Evolutionary conservation across 2,888 invertebrate species (phyloP), one percentile per base, ranked within the genome.

Genomic region (Germaria angustata): DNA sequence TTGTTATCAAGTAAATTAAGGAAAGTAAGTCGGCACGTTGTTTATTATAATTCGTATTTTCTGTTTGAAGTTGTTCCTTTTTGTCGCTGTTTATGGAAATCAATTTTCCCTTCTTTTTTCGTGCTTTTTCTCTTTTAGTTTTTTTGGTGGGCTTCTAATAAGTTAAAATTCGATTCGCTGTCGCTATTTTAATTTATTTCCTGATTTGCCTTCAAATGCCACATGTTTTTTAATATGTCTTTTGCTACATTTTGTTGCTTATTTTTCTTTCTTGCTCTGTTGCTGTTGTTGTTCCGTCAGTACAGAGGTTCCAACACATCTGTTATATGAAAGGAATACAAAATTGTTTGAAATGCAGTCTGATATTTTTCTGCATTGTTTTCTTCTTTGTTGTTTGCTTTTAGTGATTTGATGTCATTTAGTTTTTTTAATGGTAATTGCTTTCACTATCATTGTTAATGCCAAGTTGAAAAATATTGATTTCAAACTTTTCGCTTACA

Each of bases 161-260:
- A 34, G 17, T 66, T 51, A 5, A 55, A 79, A 66, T 72, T 66
- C 72, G 79, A 66, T 72, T 66, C 59, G 72, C 59, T 73, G 51
- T 51, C 66, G 39, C 9, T 46, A n/a, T 59, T 71, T 66, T 49
- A 55, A 66, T 66, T 59, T 79, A 73, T 79, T 79, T 79, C 79
- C 72, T 66, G 66, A 79, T 72, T 79, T 66, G 66, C 72, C 59
- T 66, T 73, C 44, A 66, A 73, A 66, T 72, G 72, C 11, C 79
- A 79, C 66, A 66, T 79, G 79, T 79, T 59, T 49, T 41, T 41
- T 53, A 17, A 24, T 39, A 57, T 72, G 57, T 57, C 61, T 79
- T 65, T 72, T 72, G 78, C 66, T 63, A 78, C 69, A 72, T 57
- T 72, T 77, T 72, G 24, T 73, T 51, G 8, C 2, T 49, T 1